These are phyloP conservation scores for Ceramica pisi DNA, from an alignment of 2,888 invertebrate genomes.

Conservation along the genomic window DNA sequence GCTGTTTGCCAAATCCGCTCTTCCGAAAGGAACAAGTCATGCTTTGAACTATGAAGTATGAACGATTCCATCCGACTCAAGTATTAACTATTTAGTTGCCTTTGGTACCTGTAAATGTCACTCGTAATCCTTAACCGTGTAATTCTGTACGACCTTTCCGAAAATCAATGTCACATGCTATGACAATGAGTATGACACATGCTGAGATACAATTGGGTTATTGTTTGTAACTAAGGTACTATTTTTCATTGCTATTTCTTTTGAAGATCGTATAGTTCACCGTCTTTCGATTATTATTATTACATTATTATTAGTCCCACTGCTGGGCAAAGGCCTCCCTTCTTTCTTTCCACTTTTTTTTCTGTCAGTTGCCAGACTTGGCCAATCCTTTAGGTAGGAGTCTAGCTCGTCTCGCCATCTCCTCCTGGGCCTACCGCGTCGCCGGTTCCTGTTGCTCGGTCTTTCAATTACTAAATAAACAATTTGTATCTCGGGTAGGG, in stretches of 20 bases:
- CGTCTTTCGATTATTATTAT: not conserved
- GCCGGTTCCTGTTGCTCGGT: no score
- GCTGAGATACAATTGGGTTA: not conserved
- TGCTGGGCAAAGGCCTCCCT: no score
- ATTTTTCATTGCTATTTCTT: not conserved
- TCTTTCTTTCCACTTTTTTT: no score
- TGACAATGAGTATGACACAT: constrained; percentile 8
- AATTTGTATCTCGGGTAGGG: not conserved
- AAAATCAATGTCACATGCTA: constrained; percentile 22
- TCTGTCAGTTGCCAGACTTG: no score
- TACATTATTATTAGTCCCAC: no score
- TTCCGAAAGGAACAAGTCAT: constrained; percentile 43
- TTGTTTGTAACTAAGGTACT: not conserved
- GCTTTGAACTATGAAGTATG: constrained; percentile 29
- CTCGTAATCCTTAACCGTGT: constrained; percentile 2
- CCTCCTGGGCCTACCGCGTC: no score
- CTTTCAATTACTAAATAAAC: not conserved
- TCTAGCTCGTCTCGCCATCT: no score
- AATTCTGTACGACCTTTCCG: not conserved
- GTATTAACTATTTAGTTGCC: constrained; percentile 6
- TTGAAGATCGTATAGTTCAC: not conserved
- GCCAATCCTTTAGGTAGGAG: no score
- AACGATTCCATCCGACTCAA: not conserved
- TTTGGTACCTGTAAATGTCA: constrained; percentile 24
- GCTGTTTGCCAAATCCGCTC: constrained; percentile 41